A percentile compares a stretch with the other conserved stretches of the same genome.
These are phyloP conservation scores for Strigamia transsilvanica DNA, from an alignment of 2,888 invertebrate species.

Conservation along the genomic window DNA sequence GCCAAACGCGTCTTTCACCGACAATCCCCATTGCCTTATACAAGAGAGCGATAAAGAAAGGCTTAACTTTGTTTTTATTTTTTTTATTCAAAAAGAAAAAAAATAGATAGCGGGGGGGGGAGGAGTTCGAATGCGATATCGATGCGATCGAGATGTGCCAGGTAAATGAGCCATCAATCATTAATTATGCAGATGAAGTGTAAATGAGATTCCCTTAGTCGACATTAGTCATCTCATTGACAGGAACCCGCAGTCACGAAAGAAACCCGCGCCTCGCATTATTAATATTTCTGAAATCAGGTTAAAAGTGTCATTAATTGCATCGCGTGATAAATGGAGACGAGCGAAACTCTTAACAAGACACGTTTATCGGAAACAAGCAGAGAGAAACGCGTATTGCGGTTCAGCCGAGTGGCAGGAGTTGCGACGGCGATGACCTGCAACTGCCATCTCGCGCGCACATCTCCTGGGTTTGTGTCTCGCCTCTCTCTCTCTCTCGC, in stretches of 20 bases:
- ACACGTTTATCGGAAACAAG: slow-evolving; percentile 32
- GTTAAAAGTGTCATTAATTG: slow-evolving; percentile 47
- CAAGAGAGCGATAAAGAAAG: slow-evolving; percentile 39
- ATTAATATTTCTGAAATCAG: slow-evolving; percentile 46
- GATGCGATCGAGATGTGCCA: slow-evolving; percentile 20
- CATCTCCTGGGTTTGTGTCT: slow-evolving; percentile 31
- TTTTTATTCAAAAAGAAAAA: neutral
- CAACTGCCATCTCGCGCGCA: slow-evolving; percentile 41
- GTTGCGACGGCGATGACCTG: slow-evolving; percentile 36
- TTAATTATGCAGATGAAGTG: slow-evolving; percentile 51
- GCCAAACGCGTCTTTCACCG: slow-evolving; percentile 43
- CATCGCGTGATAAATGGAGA: slow-evolving; percentile 35
- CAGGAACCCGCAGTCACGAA: slow-evolving; percentile 12
- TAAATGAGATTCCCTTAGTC: slow-evolving; percentile 14
- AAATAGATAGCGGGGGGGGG: neutral
- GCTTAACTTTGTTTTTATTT: slow-evolving; percentile 26
- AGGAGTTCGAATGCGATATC: neutral
- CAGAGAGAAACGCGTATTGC: slow-evolving; percentile 36
- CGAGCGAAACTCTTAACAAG: slow-evolving; percentile 42
- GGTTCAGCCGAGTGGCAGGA: slow-evolving; percentile 37
- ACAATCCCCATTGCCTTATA: slow-evolving; percentile 38
- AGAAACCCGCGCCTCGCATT: slow-evolving; percentile 33
- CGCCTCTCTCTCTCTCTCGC: neutral
- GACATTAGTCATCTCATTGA: slow-evolving; percentile 51
- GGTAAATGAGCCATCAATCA: slow-evolving; percentile 51